A percentile compares a stretch with the other conserved stretches of the same genome.
phyloP scores from a whole-genome alignment of 2,113 vertebrate species.

The Polyodon spathula region DNA sequence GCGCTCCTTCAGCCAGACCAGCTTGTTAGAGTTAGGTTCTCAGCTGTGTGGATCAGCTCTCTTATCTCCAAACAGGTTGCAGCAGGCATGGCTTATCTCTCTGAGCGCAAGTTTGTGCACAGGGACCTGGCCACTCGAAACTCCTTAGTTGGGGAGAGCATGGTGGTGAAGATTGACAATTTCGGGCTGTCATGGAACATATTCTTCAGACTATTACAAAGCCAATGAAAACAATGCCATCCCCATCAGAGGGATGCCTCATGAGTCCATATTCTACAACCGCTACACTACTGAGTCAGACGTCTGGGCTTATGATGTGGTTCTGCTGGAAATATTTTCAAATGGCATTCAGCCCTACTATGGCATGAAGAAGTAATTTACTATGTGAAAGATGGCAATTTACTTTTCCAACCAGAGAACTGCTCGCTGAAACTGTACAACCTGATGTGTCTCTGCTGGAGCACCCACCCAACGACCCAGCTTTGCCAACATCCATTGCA shows the following conservation, averaged over 20 bases:
- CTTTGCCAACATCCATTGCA: slow-evolving; percentile 84
- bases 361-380: slow-evolving; percentile 93
- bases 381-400: slow-evolving; percentile 86
- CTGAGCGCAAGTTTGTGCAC: slow-evolving; percentile 94
- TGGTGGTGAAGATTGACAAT: slow-evolving; percentile 94
- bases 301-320: slow-evolving; percentile 92
- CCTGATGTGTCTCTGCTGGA: slow-evolving; percentile 96
- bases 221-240: slow-evolving; percentile 92
- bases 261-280: slow-evolving; percentile 96
- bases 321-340: slow-evolving; percentile 95
- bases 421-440: slow-evolving; percentile 91
- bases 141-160: slow-evolving; percentile 83
- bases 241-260: slow-evolving; percentile 97
- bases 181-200: slow-evolving; percentile 95
- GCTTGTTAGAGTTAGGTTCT: too few relatives aligned
- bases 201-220: slow-evolving; percentile 96
- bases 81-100: slow-evolving; percentile 90
- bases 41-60: slow-evolving; percentile 74
- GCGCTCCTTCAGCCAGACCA: slow-evolving; percentile 56
- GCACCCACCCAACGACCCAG: slow-evolving; percentile 69
- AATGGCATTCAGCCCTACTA: slow-evolving; percentile 96
- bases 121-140: slow-evolving; percentile 91
- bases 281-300: slow-evolving; percentile 95
- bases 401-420: slow-evolving; percentile 81
- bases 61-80: slow-evolving; percentile 83